Conservation (phyloP, 2,797 vertebrate genomes). For the Acanthiza pusilla region DNA sequence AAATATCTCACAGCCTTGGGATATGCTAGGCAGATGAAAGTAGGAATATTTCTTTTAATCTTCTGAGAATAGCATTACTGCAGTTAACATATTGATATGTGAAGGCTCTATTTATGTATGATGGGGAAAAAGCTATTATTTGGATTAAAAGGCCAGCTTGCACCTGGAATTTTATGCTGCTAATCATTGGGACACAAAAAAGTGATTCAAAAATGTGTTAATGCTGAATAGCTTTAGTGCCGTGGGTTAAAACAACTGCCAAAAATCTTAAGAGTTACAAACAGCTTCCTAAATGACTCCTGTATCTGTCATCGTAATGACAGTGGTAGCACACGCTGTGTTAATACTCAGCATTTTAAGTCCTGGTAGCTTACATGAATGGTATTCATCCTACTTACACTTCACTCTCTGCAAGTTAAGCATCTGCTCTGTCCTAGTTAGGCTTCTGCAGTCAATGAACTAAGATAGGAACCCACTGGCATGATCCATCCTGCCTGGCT, state of each 20-base stretch:
- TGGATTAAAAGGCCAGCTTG: constrained; percentile 38
- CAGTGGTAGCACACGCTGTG: not conserved
- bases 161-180: constrained; percentile 16
- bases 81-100: not conserved
- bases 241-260: not conserved
- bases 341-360: not conserved
- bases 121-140: not conserved
- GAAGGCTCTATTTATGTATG: not conserved
- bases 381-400: not conserved
- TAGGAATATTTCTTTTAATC: constrained; percentile 35
- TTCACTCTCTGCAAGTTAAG: not conserved
- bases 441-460: not conserved
- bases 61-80: constrained; percentile 16
- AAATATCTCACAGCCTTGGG: not conserved
- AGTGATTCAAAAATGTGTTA: not conserved
- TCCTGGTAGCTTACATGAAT: not conserved
- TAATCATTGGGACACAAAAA: not conserved
- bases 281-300: not conserved
- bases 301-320: not conserved
- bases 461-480: not conserved
- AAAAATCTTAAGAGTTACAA: not conserved
- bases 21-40: constrained; percentile 23
- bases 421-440: not conserved
- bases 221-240: not conserved
- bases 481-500: not conserved